Conservation (phyloP, 2,888 invertebrate species). For the Heliconius erato region DNA sequence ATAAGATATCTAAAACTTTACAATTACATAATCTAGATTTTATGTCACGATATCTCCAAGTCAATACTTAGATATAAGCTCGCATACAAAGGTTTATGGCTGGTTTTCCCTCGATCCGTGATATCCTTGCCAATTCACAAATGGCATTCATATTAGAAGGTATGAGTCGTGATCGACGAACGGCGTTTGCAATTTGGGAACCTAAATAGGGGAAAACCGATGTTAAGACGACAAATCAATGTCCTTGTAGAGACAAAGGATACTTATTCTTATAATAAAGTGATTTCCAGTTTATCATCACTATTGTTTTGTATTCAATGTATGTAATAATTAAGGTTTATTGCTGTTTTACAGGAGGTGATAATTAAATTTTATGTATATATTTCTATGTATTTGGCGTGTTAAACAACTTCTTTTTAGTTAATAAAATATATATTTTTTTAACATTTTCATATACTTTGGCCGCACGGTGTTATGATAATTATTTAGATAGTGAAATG, state of each 20-base stretch:
- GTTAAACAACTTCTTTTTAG: too few species aligned
- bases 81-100: conserved; percentile 66
- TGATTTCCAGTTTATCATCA: conserved; percentile 33
- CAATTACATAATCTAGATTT: conserved; percentile 24
- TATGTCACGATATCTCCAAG: conserved; percentile 13
- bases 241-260: conserved; percentile 52
- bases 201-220: conserved; percentile 73
- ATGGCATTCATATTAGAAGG: conserved; percentile 82
- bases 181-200: conserved; percentile 68
- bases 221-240: conserved; percentile 53
- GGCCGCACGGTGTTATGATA: too few species aligned
- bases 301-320: conserved; percentile 22
- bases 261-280: conserved; percentile 27
- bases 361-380: too few species aligned
- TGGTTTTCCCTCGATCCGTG: conserved; percentile 80
- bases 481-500: too few species aligned
- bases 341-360: too few species aligned
- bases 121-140: conserved; percentile 79
- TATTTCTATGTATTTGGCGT: too few species aligned
- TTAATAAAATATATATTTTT: too few species aligned
- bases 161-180: conserved; percentile 78
- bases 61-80: conserved; percentile 55
- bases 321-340: not conserved
- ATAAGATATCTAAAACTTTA: not conserved
- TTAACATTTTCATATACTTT: too few species aligned